Conservation (phyloP, 2,797 vertebrate species). For the Gastrophryne carolinensis region DNA sequence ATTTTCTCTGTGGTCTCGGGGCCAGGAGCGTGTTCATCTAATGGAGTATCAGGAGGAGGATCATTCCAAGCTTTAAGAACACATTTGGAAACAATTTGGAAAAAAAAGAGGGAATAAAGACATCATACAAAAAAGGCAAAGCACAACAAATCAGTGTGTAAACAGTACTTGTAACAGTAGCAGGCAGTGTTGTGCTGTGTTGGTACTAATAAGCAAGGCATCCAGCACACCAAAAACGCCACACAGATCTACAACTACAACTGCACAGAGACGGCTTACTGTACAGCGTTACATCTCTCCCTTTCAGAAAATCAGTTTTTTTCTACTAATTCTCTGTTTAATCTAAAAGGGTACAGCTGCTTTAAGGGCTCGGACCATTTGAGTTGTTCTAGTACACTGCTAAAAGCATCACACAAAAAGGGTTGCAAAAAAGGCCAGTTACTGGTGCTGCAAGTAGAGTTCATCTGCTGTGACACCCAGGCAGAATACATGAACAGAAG, state of each 20-base stretch:
- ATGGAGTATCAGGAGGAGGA: conserved; percentile 76
- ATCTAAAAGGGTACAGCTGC: too few relatives aligned
- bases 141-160: neutral
- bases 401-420: too few relatives aligned
- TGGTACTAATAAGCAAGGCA: neutral
- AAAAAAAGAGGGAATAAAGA: neutral
- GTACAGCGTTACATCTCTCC: neutral
- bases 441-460: too few relatives aligned
- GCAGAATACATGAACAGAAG: too few relatives aligned
- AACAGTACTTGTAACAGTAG: neutral
- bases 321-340: too few relatives aligned
- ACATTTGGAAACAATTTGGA: neutral
- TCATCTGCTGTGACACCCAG: too few relatives aligned
- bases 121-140: neutral
- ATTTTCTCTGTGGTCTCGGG: conserved; percentile 90
- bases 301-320: too few relatives aligned
- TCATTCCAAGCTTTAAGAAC: conserved; percentile 82
- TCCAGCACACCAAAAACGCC: neutral
- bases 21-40: conserved; percentile 80
- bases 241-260: neutral
- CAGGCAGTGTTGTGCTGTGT: neutral
- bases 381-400: too few relatives aligned
- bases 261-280: too few relatives aligned
- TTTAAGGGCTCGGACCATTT: too few relatives aligned
- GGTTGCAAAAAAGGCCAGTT: too few relatives aligned